A percentile compares a stretch with the other conserved stretches of the same genome.
These are phyloP conservation scores for Elysia crispata DNA, from an alignment of 2,888 invertebrate species.

Conservation along the genomic window DNA sequence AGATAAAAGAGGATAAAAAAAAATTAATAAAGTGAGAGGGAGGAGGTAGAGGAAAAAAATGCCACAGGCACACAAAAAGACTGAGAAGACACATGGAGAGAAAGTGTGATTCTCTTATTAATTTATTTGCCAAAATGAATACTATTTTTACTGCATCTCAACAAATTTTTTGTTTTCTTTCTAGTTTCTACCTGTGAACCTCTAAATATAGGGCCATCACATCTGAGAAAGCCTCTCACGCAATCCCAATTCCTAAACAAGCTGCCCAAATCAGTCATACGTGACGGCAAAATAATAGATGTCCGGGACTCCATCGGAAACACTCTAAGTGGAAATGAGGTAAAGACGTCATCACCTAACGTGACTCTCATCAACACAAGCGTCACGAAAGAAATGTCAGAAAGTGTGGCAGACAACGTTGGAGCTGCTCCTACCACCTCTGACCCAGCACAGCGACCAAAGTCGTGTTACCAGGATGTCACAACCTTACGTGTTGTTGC, in stretches of 20 bases:
- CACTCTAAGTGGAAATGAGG: conserved; percentile 52
- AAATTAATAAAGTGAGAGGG: too few species aligned
- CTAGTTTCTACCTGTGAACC: not conserved
- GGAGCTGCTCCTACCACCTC: not conserved
- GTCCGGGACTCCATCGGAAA: conserved; percentile 70
- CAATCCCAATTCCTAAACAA: conserved; percentile 73
- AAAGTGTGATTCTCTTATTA: too few species aligned
- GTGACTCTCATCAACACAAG: conserved; percentile 46
- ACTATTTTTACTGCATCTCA: too few species aligned
- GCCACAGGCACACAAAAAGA: too few species aligned
- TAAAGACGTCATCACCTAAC: not conserved
- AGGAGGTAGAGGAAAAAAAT: too few species aligned
- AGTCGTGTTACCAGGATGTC: conserved; percentile 68
- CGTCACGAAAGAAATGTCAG: conserved; percentile 49
- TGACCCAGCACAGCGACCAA: conserved; percentile 53
- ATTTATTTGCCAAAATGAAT: too few species aligned
- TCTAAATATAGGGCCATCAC: conserved; percentile 17
- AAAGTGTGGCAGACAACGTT: conserved; percentile 1
- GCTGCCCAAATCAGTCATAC: conserved; percentile 72
- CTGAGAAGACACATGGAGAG: too few species aligned
- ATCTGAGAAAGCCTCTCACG: conserved; percentile 64
- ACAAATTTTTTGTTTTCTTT: too few species aligned
- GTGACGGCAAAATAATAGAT: conserved; percentile 74
- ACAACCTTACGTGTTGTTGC: conserved; percentile 74
- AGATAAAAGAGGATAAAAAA: too few species aligned